phyloP scores from a whole-genome alignment of 2,113 vertebrate genomes.

The Enhydra lutris region DNA sequence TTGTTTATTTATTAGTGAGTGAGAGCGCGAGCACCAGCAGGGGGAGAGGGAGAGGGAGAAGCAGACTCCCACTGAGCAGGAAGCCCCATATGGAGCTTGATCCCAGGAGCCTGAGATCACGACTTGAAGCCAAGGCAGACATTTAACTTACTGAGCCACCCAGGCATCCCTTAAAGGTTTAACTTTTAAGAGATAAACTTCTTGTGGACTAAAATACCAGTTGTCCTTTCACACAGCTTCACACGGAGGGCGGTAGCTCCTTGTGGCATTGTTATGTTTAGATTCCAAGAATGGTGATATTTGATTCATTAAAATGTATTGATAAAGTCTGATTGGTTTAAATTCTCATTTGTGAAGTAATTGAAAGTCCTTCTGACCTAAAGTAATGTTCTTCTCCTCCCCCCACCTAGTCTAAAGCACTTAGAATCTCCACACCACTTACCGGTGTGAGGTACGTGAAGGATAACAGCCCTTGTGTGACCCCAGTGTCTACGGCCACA shows the following conservation, averaged over 20 bases:
- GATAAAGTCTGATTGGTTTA: background rate
- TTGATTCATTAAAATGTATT: background rate
- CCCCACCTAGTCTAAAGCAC: slow-evolving; percentile 83
- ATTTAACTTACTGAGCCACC: background rate
- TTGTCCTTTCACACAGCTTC: background rate
- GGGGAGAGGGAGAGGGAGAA: no score
- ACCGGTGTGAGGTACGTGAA: slow-evolving; percentile 88
- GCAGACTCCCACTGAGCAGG: no score
- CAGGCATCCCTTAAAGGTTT: background rate
- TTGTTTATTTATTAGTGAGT: background rate
- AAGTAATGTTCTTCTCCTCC: background rate
- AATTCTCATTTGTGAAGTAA: background rate
- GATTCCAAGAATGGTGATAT: background rate
- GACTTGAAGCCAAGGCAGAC: background rate
- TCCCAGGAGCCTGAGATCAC: background rate
- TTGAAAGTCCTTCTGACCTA: background rate
- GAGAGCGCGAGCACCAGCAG: background rate
- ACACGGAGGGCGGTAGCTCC: background rate
- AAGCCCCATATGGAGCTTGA: no score
- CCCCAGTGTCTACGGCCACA: slow-evolving; percentile 88
- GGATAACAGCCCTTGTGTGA: slow-evolving; percentile 83
- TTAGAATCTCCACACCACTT: slow-evolving; percentile 89
- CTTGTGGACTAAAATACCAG: background rate
- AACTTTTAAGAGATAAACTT: background rate
- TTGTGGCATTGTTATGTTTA: background rate